Evolutionary conservation across 2,113 vertebrate genomes (phyloP).

Genomic region (Ophthalmolycus amberensis): DNA sequence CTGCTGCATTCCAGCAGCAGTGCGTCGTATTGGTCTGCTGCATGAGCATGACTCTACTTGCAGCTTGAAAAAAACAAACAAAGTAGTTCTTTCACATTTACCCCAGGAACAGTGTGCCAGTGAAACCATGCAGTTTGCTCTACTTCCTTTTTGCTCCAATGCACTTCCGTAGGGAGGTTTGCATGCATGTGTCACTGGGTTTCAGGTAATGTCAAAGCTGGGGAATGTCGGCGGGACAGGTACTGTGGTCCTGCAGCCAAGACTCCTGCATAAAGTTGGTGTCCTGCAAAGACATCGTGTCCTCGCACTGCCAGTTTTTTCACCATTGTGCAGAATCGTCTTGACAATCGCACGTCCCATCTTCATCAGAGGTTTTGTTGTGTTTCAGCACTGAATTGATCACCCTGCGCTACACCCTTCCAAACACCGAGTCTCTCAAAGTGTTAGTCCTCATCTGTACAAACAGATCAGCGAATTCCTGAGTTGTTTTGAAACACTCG

Average conservation of each 20-base stretch:
- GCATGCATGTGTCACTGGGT: constrained; percentile 48
- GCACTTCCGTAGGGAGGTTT: constrained; percentile 22
- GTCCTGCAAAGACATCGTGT: background rate
- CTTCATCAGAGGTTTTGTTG: background rate
- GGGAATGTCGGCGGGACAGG: constrained; percentile 72
- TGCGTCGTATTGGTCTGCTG: constrained; percentile 38
- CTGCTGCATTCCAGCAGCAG: constrained; percentile 64
- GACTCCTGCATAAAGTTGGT: constrained; percentile 31
- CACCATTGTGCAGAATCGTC: background rate
- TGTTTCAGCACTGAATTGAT: background rate
- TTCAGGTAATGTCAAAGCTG: constrained; percentile 70
- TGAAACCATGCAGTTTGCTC: background rate
- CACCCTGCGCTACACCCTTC: background rate
- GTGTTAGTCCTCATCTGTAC: constrained; percentile 33
- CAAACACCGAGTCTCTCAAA: background rate
- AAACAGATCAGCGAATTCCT: constrained; percentile 46
- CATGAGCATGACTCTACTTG: constrained; percentile 73
- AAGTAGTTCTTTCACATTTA: constrained; percentile 24
- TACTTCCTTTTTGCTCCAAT: constrained; percentile 4
- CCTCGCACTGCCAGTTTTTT: background rate
- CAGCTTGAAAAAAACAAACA: constrained; percentile 20
- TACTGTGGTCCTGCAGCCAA: constrained; percentile 42
- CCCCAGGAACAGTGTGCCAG: constrained; percentile 1
- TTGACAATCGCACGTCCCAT: background rate
- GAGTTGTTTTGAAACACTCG: background rate